A percentile compares a stretch with the other conserved stretches of the same genome.
phyloP scores from a whole-genome alignment of 2,797 vertebrate species.

The Pseudocheirus occidentalis region DNA sequence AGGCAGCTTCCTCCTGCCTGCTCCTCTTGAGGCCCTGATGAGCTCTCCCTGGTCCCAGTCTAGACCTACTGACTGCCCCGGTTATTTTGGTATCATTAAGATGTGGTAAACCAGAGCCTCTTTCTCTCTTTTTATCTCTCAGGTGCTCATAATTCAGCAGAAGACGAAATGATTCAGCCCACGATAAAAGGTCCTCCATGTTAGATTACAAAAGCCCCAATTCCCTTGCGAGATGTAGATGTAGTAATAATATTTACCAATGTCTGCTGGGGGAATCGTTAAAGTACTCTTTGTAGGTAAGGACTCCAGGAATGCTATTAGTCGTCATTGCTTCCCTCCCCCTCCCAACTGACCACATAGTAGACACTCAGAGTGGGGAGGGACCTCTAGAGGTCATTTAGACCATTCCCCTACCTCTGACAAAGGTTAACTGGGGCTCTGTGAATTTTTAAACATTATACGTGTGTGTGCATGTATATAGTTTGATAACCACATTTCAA shows the following conservation, averaged over 20 bases:
- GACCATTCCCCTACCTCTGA: background rate
- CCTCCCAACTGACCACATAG: background rate
- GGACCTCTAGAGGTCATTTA: background rate
- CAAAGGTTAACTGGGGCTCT: background rate
- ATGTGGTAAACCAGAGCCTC: background rate
- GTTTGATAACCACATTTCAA: background rate
- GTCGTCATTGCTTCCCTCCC: background rate
- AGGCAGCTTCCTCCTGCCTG: background rate
- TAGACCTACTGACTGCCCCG: slow-evolving; percentile 2
- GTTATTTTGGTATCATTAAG: background rate
- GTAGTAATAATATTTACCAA: slow-evolving; percentile 32
- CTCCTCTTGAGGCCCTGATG: accelerated
- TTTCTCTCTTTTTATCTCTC: background rate
- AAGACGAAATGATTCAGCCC: background rate
- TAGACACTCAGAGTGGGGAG: background rate
- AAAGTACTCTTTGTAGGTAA: background rate
- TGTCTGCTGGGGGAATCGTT: background rate
- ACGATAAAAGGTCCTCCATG: background rate
- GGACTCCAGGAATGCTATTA: background rate
- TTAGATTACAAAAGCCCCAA: slow-evolving; percentile 13
- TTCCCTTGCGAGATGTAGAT: slow-evolving; percentile 30
- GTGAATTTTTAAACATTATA: background rate
- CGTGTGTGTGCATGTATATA: too few relatives aligned
- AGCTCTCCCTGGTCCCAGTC: slow-evolving; percentile 19
- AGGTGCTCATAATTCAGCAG: background rate